Base-by-base conservation (phyloP, 37 sponge, comb jelly and placozoan species). In the Tethya wilhelma region DNA sequence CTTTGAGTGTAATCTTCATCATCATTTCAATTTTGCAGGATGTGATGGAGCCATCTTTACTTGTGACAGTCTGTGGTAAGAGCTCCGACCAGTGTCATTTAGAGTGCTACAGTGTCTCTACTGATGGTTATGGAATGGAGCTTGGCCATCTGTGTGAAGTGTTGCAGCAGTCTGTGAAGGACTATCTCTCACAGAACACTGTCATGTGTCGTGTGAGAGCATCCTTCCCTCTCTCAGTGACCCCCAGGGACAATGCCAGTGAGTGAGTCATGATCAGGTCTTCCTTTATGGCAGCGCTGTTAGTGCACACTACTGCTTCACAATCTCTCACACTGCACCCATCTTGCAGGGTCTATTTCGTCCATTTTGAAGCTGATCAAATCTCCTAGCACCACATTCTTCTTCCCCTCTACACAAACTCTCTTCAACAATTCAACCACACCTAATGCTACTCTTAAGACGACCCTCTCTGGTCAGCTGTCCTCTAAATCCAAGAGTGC, bases 351-450 rank as follows among this genome's bases (percentile, higher is more conserved):
- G 49, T 7, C 67, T 17, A 0, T 76, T 8, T 62, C 43, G 7
- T 41, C 77, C 28, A 58, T 70, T 4, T 42, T 56, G 3, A 22
- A 80, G 32, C 32, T 26, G 29, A 62, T 80, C 38, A 41, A 56
- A 39, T 80, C 81, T 41, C 3, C 70, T 26, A 30, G 42, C 33
- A 59, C 59, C 4, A 22, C 26, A 0, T 80, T 80, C 56, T 32
- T 58, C 43, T 34, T 80, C 59, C 43, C 43, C 25, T 56, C 44
- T 20, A 53, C 38, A 23, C 60, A 70, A 28, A 2, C 41, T 28
- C 31, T 73, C 37, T 55, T 73, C 34, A 64, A 29, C 31, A 34
- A 64, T 14, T 19, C 53, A 9, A 49, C 53, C 14, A 9, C 53
- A 49, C 14, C n/a, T n/a, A n/a, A n/a, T n/a, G n/a, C n/a, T n/a